Percentiles rank a stretch among this genome's conserved stretches.
Evolutionary conservation across 2,797 vertebrate genomes (phyloP).

Genomic region (Lutjanus argentimaculatus): DNA sequence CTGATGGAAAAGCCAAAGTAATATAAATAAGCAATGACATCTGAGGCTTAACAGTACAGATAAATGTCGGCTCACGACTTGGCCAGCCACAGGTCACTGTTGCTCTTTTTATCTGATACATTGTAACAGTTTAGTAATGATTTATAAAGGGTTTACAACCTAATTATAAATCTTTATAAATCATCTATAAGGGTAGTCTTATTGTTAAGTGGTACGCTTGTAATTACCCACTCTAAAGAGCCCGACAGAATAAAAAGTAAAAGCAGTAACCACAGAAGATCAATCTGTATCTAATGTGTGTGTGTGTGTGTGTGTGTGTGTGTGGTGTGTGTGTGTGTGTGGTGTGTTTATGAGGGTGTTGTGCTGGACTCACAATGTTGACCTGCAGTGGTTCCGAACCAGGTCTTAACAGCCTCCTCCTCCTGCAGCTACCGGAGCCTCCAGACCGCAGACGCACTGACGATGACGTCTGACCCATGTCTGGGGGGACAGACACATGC

Average conservation of each 20-base stretch:
- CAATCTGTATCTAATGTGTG: constrained; percentile 5
- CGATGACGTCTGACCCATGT: constrained; percentile 82
- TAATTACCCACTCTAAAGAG: not conserved
- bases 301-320: constrained; percentile 19
- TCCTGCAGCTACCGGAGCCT: constrained; percentile 83
- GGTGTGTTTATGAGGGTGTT: constrained; percentile 2
- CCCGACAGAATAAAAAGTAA: constrained; percentile 14
- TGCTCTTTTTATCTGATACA: too few species aligned
- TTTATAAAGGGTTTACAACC: too few species aligned
- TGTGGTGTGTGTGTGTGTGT: too few species aligned
- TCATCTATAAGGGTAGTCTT: too few species aligned
- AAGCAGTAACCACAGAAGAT: not conserved
- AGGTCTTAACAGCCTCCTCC: constrained; percentile 88
- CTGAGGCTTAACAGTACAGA: too few species aligned
- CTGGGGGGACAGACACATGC: constrained; percentile 69
- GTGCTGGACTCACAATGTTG: constrained; percentile 88
- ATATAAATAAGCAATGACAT: too few species aligned
- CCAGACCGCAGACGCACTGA: constrained; percentile 84
- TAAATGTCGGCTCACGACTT: too few species aligned
- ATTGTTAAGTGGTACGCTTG: not conserved
- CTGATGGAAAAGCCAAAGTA: too few species aligned
- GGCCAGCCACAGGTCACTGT: too few species aligned
- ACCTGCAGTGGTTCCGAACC: constrained; percentile 92
- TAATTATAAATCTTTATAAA: too few species aligned
- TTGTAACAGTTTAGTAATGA: too few species aligned